Base-by-base conservation (phyloP, 1,140 invertebrate genomes). In the Ceratina calcarata region DNA sequence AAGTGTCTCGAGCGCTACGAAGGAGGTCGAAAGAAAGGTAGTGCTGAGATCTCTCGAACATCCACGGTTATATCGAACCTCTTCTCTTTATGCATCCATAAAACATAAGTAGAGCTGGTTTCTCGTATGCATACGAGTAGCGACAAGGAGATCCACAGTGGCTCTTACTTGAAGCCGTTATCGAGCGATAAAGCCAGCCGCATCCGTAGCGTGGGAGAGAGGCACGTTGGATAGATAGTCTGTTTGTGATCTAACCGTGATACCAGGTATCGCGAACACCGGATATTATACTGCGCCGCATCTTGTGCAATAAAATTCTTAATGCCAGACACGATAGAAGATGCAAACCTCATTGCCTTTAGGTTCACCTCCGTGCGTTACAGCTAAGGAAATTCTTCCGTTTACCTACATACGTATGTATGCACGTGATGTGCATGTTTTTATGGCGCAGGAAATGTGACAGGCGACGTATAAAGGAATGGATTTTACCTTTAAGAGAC, bases 141-240 rank as follows among this genome's bases (percentile, higher is more conserved):
- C 69, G 61, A 49, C 77, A 66, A 79, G 61, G 51, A 66, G 70
- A 73, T 73, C 49, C 69, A 65, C 61, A 79, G 75, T 71, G 58
- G 32, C 70, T 71, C 58, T 71, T 71, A 71, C 67, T 49, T 62
- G 67, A 45, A 61, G 65, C 67, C 68, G 81, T 80, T 80, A 79
- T 83, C 81, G 82, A 79, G 71, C 81, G 81, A 83, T 79, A 68
- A 83, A 78, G 69, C 57, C 37, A 61, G 64, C 18, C 37, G 60
- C 58, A 71, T 62, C 75, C 24, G 10, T n/a, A 53, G n/a, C 45
- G n/a, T 3, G 22, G 27, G 27, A 32, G 27, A 32, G 4, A 32
- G 53, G 18, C 65, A 8, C 60, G 57, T n/a, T 53, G 12, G 12
- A 13, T 4, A 6, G 27, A 78, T 62, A 71, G 45, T 71, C n/a